phyloP scores from a whole-genome alignment of 1,140 invertebrate species.

The Meloidogyne exigua region DNA sequence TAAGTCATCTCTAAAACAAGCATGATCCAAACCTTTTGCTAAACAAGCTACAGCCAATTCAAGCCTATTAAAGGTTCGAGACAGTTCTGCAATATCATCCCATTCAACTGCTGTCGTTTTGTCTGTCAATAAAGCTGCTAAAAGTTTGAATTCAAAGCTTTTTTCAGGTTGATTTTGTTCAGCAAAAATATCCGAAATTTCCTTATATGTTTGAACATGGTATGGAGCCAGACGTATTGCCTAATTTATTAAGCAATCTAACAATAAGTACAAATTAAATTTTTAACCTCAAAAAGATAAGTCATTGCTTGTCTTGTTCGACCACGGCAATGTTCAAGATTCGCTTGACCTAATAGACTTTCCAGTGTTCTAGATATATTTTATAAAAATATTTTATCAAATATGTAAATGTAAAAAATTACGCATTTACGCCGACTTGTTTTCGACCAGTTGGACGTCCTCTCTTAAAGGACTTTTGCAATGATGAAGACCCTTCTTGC shows the following conservation, averaged over 20 bases:
- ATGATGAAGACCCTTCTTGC: conserved; percentile 11
- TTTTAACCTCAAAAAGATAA: conserved; percentile 46
- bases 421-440: conserved; percentile 11
- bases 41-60: conserved; percentile 58
- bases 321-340: conserved; percentile 49
- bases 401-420: not conserved
- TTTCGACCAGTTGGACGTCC: not conserved
- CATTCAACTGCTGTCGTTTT: conserved; percentile 56
- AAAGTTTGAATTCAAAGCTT: conserved; percentile 52
- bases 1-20: no score
- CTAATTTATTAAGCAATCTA: conserved; percentile 21
- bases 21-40: conserved; percentile 44
- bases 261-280: conserved; percentile 2
- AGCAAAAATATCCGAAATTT: conserved; percentile 55
- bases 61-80: conserved; percentile 41
- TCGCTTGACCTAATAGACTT: conserved; percentile 56
- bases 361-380: conserved; percentile 41
- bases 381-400: not conserved
- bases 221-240: conserved; percentile 54
- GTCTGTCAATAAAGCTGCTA: conserved; percentile 50
- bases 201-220: conserved; percentile 54
- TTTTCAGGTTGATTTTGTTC: conserved; percentile 46
- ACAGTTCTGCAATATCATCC: conserved; percentile 53
- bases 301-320: conserved; percentile 47
- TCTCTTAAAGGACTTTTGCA: not conserved